Evolutionary conservation across 2,888 invertebrate species (phyloP).

Genomic region (Pocota personata): DNA sequence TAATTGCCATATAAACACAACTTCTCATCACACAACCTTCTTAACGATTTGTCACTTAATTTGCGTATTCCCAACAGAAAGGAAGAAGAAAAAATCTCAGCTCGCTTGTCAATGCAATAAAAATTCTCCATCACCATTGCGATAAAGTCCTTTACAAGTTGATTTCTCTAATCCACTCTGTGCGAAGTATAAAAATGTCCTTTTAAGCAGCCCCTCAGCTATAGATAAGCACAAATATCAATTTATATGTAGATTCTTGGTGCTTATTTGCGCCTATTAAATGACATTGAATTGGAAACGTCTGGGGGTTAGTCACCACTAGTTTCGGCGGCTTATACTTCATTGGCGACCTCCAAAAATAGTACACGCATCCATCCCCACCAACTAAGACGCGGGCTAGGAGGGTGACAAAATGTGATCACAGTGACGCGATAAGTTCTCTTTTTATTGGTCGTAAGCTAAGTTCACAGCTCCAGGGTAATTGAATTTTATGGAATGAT

Average conservation of each 20-base stretch:
- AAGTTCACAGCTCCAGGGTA: constrained; percentile 74
- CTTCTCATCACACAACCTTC: background rate
- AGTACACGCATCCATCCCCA: constrained; percentile 23
- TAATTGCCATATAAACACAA: constrained; percentile 17
- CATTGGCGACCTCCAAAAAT: constrained; percentile 50
- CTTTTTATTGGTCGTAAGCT: constrained; percentile 72
- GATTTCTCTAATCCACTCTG: constrained; percentile 61
- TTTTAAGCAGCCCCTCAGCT: constrained; percentile 53
- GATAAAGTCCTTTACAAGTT: constrained; percentile 47
- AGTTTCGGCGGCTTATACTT: constrained; percentile 63
- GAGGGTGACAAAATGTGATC: constrained; percentile 50
- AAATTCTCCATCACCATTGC: constrained; percentile 16
- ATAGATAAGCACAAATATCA: constrained; percentile 64
- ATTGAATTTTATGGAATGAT: constrained; percentile 75
- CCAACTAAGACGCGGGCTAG: no score
- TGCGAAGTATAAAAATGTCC: constrained; percentile 50
- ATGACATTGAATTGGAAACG: constrained; percentile 53
- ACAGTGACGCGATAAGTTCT: constrained; percentile 58
- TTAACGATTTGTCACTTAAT: constrained; percentile 37
- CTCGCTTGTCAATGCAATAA: constrained; percentile 20
- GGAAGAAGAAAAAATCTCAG: constrained; percentile 14
- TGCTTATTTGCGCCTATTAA: constrained; percentile 70
- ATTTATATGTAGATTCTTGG: constrained; percentile 71
- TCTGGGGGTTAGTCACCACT: constrained; percentile 66
- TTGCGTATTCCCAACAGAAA: constrained; percentile 7